Evolutionary conservation across 2,113 vertebrate genomes (phyloP), one percentile per base, ranked within the genome.

Genomic region (Daboia siamensis): DNA sequence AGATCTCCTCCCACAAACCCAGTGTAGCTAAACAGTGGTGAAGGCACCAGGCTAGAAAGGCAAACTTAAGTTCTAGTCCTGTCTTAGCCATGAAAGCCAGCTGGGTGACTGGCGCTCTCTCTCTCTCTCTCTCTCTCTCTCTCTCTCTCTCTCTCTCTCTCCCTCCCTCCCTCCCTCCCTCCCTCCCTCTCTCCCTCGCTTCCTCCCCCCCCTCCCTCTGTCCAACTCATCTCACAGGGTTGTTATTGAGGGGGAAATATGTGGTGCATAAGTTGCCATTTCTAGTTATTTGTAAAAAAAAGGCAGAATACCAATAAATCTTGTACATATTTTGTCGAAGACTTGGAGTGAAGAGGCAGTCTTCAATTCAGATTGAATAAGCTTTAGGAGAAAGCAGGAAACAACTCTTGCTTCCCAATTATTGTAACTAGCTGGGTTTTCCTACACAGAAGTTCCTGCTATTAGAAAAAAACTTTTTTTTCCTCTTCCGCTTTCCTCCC

Each of bases 101-200:
- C 29, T 69, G 1, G 11, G 26, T 64, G 11, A 64, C 59, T 61
- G 44, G 44, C 44, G 29, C 10, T 6, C 21, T 61, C 59, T 59
- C 24, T 59, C 7, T 59, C 7, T 3, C 39, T 56, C 5, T 7
- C 1, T 23, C 1, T 8, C 8, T 57, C 1, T 23, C 5, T 57
- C 21, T 57, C 0, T 57, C 21, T 26, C 8, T 23, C 0, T 29
- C 23, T 26, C 9, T 10, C 24, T 4, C 9, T 11, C 3, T 11
- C 2, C 10, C 1, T 59, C 8, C 1, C 9, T 9, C 0, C 0
- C 1, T 51, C 48, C 1, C 8, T 51, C 48, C 0, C 48, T 48
- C 48, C 6, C 48, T 48, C 46, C 7, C 48, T 0, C 48, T 48
- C 48, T 48, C 48, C 1, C 0, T 48, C 46, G 0, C 46, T 0